Base-by-base conservation (phyloP, 1,140 invertebrate species). In the Papilio polytes region DNA sequence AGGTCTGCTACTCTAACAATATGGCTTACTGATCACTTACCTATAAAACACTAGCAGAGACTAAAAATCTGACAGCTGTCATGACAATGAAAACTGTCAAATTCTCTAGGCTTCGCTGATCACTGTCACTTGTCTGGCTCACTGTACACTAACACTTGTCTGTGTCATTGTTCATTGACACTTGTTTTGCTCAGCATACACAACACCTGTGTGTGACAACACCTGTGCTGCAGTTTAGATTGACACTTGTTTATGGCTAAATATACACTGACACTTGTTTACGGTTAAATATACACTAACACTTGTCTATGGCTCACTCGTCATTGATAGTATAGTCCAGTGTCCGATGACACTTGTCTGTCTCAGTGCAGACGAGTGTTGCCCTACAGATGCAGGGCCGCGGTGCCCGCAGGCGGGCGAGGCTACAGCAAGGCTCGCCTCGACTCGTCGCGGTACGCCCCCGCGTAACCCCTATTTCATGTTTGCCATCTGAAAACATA, bases 391-490 rank as follows among this genome's bases (percentile, higher is more conserved):
- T 84, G 88, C 44, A 82, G 56, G 12, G 82, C 26, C 13, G 81
- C 82, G 81, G 81, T 77, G 81, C 74, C 80, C 83, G 80, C 76
- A 79, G 78, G 80, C 83, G 85, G 81, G 80, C 73, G 76, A 59
- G 89, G 91, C 91, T 92, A 92, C 88, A 92, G 91, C 82, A 91
- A 88, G 83, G 91, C 90, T 53, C 92, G 91, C 76, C 91, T 87
- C 63, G 91, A 91, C 73, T 93, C 91, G 86, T 92, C 91, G 73
- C 92, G 88, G 88, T 92, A 94, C 22, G 88, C 92, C 80, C 90
- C 90, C 89, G 90, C 89, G 51, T 82, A 89, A 13, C 91, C 90
- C 93, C 90, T 92, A 81, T 93, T 93, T 93, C 93, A 94, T 91
- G 93, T 94, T 87, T 93, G 92, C 93, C 93, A 93, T 86, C 91